Base-by-base conservation (phyloP, 2,113 vertebrate genomes). In the Riparia riparia region DNA sequence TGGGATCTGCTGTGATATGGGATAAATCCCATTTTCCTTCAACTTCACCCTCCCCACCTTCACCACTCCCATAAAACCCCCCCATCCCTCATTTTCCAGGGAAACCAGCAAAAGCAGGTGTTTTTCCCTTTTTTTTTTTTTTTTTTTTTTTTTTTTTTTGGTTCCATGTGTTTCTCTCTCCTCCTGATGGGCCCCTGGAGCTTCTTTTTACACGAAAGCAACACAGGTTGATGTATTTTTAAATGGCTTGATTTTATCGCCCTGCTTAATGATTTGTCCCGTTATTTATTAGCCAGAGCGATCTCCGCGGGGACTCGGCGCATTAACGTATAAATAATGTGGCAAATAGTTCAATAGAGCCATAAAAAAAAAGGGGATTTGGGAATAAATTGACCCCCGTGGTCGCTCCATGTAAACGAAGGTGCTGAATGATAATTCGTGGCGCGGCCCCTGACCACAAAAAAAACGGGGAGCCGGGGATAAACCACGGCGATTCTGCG, bases 241-340 rank as follows among this genome's bases (percentile, higher is more conserved):
- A 98, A 98, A 98, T 97, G 98, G 98, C 96, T 98, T 97, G 97
- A 98, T 98, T 98, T 98, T 98, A 98, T 98, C 98, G 96, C 98
- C 97, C 96, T 98, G 97, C 96, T 98, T 98, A 98, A 98, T 98
- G 98, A 98, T 98, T 98, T 98, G 98, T 97, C 96, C 96, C 96
- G 68, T 98, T 98, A 98, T 98, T 98, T 98, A 98, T 98, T 98
- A 97, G 97, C 97, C 93, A 94, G 95, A 92, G 93, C 95, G 95
- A 95, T 97, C 97, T 97, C 97, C 98, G 95, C 97, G 96, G 98
- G 98, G 98, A 98, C 96, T 96, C 97, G 97, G 95, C 91, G 93
- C 97, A 97, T 98, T 98, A 98, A 97, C 95, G 97, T 97, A 98
- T 98, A 98, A 98, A 98, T 98, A 98, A 98, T 98, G 98, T 98